phyloP scores from a whole-genome alignment of 2,888 invertebrate genomes.

The Esperia sulphurella region DNA sequence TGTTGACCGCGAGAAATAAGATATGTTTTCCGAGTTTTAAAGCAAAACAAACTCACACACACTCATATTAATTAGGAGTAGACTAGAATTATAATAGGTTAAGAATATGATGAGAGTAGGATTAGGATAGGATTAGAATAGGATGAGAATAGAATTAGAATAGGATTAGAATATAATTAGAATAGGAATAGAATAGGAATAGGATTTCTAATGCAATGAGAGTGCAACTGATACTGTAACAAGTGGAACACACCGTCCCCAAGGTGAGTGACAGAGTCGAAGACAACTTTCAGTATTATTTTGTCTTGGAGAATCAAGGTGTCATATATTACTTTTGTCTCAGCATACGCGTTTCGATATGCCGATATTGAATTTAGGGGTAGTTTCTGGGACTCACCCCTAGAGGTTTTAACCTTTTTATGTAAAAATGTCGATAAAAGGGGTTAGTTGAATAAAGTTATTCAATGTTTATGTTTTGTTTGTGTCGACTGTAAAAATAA shows the following conservation, averaged over 20 bases:
- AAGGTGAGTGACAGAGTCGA: conserved; percentile 31
- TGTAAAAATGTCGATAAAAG: not conserved
- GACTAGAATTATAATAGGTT: too few relatives aligned
- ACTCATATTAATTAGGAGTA: too few relatives aligned
- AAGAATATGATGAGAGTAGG: too few relatives aligned
- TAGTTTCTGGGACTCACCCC: conserved; percentile 11
- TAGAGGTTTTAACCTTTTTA: conserved; percentile 3
- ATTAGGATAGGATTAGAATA: too few relatives aligned
- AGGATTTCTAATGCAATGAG: too few relatives aligned
- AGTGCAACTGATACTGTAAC: not conserved
- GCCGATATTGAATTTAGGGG: conserved; percentile 11
- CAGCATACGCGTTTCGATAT: conserved; percentile 4
- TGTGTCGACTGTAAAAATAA: not conserved
- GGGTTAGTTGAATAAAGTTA: conserved; percentile 4
- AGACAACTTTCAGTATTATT: conserved; percentile 30
- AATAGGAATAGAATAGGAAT: too few relatives aligned
- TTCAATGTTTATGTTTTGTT: not conserved
- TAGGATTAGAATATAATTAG: too few relatives aligned
- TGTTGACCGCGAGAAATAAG: too few relatives aligned
- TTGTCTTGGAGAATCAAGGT: conserved; percentile 20
- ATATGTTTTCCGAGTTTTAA: too few relatives aligned
- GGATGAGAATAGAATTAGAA: too few relatives aligned
- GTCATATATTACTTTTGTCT: conserved; percentile 5
- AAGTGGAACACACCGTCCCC: conserved; percentile 23
- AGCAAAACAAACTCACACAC: too few relatives aligned